Evolutionary conservation across 1,140 invertebrate genomes (phyloP), one percentile per base, ranked within the genome.

Genomic region (Drusus annulatus): DNA sequence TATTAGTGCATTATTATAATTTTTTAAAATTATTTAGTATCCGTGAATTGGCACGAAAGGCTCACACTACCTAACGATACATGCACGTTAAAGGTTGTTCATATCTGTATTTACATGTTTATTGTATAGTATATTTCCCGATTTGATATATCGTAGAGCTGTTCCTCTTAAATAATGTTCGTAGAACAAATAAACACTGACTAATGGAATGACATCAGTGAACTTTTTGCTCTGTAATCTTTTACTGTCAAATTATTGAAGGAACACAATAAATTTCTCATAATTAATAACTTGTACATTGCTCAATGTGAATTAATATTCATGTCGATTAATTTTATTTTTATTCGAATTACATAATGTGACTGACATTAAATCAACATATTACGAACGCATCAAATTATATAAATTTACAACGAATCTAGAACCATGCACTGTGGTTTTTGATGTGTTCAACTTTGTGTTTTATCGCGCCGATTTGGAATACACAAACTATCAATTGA

Each of bases 161-260:
- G 21, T 31, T 36, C 23, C 25, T 25, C 23, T 62, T 60, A 62
- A 76, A 62, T 76, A 60, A 76, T 62, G 31, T 25, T 56, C 76
- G 19, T 65, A 77, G 76, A 77, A 77, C 76, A 77, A 77, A 77
- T 60, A 65, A 51, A 52, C 76, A 23, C 62, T 77, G 76, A 77
- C 62, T 77, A 77, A 77, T 68, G 75, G 76, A 77, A 28, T 65
- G 76, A 76, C 74, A 76, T 76, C 74, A 76, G 54, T 76, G 36
- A 62, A 62, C 74, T 60, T 76, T 76, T 76, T 76, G 74, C 69
- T 74, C 50, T 52, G 69, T 74, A 74, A 74, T 74, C 21, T 74
- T 74, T 74, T 74, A 74, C 69, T 74, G 69, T 74, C 69, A 74
- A 74, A 21, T 23, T 21, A 56, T 21, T 74, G 69, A 74, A 74